Percentiles rank a stretch among this genome's conserved stretches.
Evolutionary conservation across 2,113 vertebrate genomes (phyloP).

Genomic region (Morone saxatilis): DNA sequence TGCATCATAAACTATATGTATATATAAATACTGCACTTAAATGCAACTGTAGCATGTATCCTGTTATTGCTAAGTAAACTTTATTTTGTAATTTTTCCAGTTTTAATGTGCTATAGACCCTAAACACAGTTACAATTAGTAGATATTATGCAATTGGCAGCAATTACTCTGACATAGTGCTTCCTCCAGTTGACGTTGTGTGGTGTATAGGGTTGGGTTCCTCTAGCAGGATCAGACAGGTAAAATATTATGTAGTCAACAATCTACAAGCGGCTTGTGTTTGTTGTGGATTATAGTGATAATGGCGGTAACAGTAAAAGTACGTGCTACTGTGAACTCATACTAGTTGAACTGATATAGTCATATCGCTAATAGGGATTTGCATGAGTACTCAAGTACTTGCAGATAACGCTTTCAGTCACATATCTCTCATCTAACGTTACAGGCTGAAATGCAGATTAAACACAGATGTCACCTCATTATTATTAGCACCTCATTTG

Average conservation of each 20-base stretch:
- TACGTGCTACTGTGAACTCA: neutral
- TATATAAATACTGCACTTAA: too few species aligned
- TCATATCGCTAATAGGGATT: too few species aligned
- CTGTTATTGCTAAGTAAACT: too few species aligned
- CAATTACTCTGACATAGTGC: neutral
- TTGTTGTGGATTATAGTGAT: neutral
- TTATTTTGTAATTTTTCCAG: too few species aligned
- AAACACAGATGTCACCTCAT: too few species aligned
- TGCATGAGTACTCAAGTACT: too few species aligned
- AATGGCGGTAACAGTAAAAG: neutral
- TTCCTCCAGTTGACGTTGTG: neutral
- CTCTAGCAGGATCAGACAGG: neutral
- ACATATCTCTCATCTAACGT: too few species aligned
- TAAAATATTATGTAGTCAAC: too few species aligned
- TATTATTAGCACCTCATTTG: too few species aligned
- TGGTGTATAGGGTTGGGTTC: neutral
- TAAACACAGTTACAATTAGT: neutral
- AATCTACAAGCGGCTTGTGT: neutral
- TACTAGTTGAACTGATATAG: neutral
- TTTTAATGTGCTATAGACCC: neutral
- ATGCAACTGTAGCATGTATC: too few species aligned
- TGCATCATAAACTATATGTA: neutral
- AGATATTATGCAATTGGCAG: neutral
- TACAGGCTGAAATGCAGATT: too few species aligned
- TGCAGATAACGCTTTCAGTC: too few species aligned